phyloP scores from a whole-genome alignment of 2,888 invertebrate genomes.

The Cloeon dipterum region DNA sequence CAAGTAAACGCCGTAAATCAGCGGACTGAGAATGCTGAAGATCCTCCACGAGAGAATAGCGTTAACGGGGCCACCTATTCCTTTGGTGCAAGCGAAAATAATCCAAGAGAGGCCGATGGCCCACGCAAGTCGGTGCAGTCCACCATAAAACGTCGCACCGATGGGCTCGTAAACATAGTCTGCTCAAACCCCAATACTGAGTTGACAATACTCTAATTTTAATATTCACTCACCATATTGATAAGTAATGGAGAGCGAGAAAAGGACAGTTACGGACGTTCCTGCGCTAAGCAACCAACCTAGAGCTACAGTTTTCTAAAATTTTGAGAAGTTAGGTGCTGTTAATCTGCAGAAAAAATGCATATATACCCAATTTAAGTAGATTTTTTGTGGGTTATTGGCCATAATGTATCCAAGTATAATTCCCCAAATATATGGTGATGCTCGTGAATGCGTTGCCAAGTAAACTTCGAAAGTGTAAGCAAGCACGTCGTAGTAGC shows the following conservation, averaged over 20 bases:
- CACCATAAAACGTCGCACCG: conserved; percentile 38
- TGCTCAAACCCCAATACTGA: no score
- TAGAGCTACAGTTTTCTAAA: conserved; percentile 20
- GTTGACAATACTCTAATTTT: no score
- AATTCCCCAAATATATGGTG: conserved; percentile 42
- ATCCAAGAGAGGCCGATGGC: conserved; percentile 39
- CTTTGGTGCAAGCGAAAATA: conserved; percentile 36
- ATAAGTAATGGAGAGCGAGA: conserved; percentile 36
- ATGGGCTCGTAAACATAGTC: conserved; percentile 29
- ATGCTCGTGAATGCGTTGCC: conserved; percentile 50
- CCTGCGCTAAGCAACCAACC: conserved; percentile 13
- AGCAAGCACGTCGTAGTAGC: not conserved
- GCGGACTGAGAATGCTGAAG: not conserved
- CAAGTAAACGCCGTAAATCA: not conserved
- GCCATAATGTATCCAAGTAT: conserved; percentile 30
- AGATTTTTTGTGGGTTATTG: conserved; percentile 1
- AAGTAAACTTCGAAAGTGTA: conserved; percentile 29
- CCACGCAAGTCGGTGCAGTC: conserved; percentile 42
- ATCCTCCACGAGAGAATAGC: not conserved
- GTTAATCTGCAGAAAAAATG: no score
- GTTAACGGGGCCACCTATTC: conserved; percentile 23
- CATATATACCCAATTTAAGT: not conserved
- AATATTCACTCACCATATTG: no score
- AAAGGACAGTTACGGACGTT: conserved; percentile 27
- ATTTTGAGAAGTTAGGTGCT: no score